A percentile compares a stretch with the other conserved stretches of the same genome.
Conservation (phyloP, 2,888 invertebrate genomes). For the Liodrosophila aerea region DNA sequence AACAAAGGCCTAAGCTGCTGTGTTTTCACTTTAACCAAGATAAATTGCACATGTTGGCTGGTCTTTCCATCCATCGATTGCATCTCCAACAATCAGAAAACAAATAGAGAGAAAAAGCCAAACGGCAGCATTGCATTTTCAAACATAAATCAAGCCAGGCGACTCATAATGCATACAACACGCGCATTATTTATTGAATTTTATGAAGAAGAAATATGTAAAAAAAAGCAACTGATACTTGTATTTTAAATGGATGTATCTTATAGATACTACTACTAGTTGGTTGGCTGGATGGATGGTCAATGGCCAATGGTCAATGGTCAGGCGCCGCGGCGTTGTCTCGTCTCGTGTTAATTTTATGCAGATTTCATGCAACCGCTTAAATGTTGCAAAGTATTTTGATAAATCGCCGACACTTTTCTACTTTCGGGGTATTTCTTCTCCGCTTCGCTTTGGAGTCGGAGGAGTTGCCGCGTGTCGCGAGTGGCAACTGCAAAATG, state of each 20-base stretch:
- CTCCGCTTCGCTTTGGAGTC: too few species aligned
- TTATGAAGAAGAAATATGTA: conserved; percentile 34
- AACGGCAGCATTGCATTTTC: conserved; percentile 47
- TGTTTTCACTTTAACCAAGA: conserved; percentile 68
- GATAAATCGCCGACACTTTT: conserved; percentile 61
- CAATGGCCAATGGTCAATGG: conserved; percentile 36
- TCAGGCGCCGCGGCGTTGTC: conserved; percentile 43
- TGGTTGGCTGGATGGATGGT: conserved; percentile 18
- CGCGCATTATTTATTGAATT: conserved; percentile 63
- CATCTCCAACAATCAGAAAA: conserved; percentile 32
- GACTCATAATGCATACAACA: conserved; percentile 61
- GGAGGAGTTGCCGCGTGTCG: conserved; percentile 32
- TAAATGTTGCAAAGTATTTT: conserved; percentile 63
- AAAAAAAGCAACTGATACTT: conserved; percentile 1
- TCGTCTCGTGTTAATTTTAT: conserved; percentile 60
- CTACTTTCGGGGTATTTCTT: conserved; percentile 34
- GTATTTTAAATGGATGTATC: too few species aligned
- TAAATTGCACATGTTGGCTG: conserved; percentile 59
- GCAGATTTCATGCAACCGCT: conserved; percentile 67
- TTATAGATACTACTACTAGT: neutral
- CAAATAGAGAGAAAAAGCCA: conserved; percentile 5
- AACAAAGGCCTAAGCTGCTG: conserved; percentile 46
- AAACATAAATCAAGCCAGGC: conserved; percentile 66
- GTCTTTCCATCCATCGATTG: conserved; percentile 39
- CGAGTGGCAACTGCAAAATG: conserved; percentile 38